A percentile compares a stretch with the other conserved stretches of the same genome.
Evolutionary conservation across 2,113 vertebrate genomes (phyloP).

Genomic region (Urocitellus parryii): DNA sequence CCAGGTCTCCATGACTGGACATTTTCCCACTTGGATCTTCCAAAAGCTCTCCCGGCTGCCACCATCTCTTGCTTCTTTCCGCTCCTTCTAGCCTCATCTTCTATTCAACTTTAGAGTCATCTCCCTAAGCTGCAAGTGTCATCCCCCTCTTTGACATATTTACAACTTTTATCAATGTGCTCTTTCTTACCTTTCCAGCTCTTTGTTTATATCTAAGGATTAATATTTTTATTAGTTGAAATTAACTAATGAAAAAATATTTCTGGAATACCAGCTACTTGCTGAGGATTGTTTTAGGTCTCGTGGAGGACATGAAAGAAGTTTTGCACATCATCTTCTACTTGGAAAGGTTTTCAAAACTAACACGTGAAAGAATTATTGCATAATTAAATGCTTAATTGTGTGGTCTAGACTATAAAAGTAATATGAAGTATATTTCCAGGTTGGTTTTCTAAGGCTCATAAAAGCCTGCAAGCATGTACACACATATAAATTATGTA

Average conservation of each 20-base stretch:
- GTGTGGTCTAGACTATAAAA: conserved; percentile 34
- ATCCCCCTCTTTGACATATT: background rate
- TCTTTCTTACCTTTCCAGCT: background rate
- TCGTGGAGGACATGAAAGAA: conserved; percentile 9
- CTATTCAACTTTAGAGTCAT: background rate
- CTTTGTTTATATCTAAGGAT: background rate
- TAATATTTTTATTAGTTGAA: conserved; percentile 34
- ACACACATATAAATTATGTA: conserved; percentile 44
- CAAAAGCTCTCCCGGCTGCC: background rate
- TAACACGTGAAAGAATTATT: conserved; percentile 49
- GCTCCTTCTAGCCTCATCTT: background rate
- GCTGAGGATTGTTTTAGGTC: background rate
- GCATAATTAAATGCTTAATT: conserved; percentile 56
- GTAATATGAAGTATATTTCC: conserved; percentile 15
- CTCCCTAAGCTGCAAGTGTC: background rate
- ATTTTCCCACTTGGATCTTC: background rate
- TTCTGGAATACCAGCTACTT: background rate
- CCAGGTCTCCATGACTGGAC: background rate
- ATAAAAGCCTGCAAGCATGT: conserved; percentile 52
- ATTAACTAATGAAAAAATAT: background rate
- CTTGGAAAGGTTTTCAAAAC: conserved; percentile 47
- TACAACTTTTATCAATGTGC: background rate
- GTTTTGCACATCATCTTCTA: conserved; percentile 7
- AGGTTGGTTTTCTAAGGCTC: conserved; percentile 39
- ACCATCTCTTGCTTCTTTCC: background rate